Evolutionary conservation across 2,113 vertebrate genomes (phyloP).

Genomic region (Pachyramphus minor): DNA sequence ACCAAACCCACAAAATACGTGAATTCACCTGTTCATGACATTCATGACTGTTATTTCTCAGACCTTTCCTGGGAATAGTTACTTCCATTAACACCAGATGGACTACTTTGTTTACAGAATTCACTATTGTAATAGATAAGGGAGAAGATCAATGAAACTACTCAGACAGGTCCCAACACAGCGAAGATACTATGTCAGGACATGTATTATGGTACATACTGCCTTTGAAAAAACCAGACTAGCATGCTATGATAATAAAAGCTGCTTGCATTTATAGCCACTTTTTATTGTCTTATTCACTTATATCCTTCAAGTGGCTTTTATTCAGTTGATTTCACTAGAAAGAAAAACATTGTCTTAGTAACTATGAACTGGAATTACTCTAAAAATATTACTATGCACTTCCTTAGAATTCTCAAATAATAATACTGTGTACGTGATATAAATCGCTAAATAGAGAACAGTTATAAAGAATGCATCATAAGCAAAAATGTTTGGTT

Average conservation of each 20-base stretch:
- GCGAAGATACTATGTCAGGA: not conserved
- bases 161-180: not conserved
- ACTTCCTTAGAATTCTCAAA: not conserved
- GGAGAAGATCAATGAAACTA: not conserved
- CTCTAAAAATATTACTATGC: not conserved
- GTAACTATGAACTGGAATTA: not conserved
- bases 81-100: not conserved
- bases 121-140: not conserved
- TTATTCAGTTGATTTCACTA: not conserved
- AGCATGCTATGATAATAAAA: not conserved
- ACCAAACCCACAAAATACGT: not conserved
- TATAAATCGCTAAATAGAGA: not conserved
- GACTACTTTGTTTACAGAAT: not conserved
- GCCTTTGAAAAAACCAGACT: not conserved
- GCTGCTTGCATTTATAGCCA: not conserved
- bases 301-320: not conserved
- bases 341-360: not conserved
- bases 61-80: not conserved
- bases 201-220: not conserved
- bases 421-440: not conserved
- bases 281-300: not conserved
- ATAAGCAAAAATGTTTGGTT: not conserved
- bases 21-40: not conserved
- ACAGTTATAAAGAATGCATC: not conserved
- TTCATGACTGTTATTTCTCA: not conserved